phyloP scores from a whole-genome alignment of 2,888 invertebrate species.

The Synergus laeviventris region DNA sequence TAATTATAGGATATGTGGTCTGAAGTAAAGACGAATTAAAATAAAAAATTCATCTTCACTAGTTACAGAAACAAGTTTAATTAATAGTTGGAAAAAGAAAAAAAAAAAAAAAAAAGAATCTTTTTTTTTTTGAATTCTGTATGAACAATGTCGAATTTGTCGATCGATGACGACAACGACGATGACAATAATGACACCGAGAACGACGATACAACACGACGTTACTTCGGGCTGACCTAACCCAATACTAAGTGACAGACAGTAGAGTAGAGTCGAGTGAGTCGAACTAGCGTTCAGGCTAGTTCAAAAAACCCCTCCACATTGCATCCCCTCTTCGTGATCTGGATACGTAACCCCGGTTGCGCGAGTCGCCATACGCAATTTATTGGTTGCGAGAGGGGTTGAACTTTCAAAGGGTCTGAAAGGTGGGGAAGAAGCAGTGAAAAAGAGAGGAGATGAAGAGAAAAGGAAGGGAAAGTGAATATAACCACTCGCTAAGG shows the following conservation, averaged over 20 bases:
- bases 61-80: not conserved
- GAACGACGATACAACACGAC: conserved; percentile 57
- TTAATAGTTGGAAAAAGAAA: not conserved
- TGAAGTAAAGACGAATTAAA: not conserved
- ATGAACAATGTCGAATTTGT: not conserved
- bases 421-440: conserved; percentile 17
- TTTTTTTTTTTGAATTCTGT: not conserved
- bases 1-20: not conserved
- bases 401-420: conserved; percentile 45
- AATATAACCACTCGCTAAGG: conserved; percentile 40
- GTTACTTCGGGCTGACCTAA: conserved; percentile 79
- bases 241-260: conserved; percentile 80
- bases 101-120: no score
- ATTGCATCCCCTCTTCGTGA: conserved; percentile 51
- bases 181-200: conserved; percentile 39
- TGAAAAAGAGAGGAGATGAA: conserved; percentile 32
- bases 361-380: conserved; percentile 74
- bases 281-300: conserved; percentile 60
- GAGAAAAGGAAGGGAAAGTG: conserved; percentile 41
- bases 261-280: conserved; percentile 72
- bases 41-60: conserved; percentile 4
- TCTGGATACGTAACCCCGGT: conserved; percentile 56
- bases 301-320: conserved; percentile 69
- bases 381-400: conserved; percentile 49
- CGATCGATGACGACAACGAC: no score